Base-by-base conservation (phyloP, 2,888 invertebrate genomes). In the Agonopterix heracliana region DNA sequence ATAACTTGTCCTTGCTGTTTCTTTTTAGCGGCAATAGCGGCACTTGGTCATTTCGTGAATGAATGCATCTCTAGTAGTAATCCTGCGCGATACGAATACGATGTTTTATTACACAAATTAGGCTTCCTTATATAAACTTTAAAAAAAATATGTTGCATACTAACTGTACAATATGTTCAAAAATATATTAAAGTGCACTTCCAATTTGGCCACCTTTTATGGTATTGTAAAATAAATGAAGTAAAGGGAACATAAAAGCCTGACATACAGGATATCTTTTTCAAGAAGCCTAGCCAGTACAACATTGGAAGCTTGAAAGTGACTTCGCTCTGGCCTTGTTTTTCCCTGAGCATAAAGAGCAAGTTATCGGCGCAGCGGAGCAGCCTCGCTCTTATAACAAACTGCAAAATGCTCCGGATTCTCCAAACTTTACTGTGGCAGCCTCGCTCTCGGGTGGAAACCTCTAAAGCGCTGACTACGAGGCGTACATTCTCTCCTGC, bases 371-470 rank as follows among this genome's bases (percentile, higher is more conserved):
- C 67, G 56, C 49, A 54, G 59, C 54, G 55, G 53, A 8, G 8
- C 34, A 26, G 10, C 26, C 26, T 26, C 26, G 26, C 26, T 26
- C 26, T 26, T 38, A 77, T 81, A 82, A 81, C 83, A 81, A 81
- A 81, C 81, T 84, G 81, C 81, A 74, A 79, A 85, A 83, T 80
- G 76, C 78, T 80, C 75, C 68, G 80, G 80, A 83, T 83, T 85
- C 85, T 74, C 74, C 64, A 74, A 83, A 84, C 78, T 85, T 83
- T 76, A 76, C 73, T 77, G 74, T 70, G 72, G 78, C 76, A 71
- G 66, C 71, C 59, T 64, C 66, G 66, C 70, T 73, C 71, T 66
- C 71, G 66, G 71, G 66, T 76, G 73, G 79, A 80, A 83, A 76
- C 80, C 82, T 81, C 69, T 76, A 81, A 83, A 84, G 79, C 83